Evolutionary conservation across 2,797 vertebrate genomes (phyloP).

Genomic region (Cichlasoma orientale): DNA sequence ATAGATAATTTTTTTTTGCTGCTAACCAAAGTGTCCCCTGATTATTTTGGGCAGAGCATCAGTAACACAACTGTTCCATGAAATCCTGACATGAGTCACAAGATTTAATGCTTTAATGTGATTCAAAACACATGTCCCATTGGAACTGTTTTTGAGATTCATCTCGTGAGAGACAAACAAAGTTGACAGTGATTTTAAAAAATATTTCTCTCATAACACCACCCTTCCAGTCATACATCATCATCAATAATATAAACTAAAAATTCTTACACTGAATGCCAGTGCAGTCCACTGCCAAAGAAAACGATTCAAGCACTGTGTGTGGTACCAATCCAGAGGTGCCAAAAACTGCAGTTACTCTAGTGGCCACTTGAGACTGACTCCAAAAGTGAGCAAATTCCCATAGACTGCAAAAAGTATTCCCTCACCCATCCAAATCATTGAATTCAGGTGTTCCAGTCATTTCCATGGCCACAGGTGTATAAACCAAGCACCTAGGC

Average conservation of each 20-base stretch:
- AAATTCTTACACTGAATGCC: not conserved
- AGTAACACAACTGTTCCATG: not conserved
- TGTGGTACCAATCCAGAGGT: not conserved
- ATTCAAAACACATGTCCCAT: not conserved
- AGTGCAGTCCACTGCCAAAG: not conserved
- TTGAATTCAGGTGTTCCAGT: too few species aligned
- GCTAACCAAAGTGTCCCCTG: not conserved
- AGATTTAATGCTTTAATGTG: not conserved
- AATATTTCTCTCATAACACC: not conserved
- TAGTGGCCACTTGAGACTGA: not conserved
- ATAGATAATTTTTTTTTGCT: too few species aligned
- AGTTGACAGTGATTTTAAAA: not conserved
- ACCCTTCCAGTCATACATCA: not conserved
- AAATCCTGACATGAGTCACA: not conserved
- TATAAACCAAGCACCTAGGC: too few species aligned
- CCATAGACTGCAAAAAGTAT: too few species aligned
- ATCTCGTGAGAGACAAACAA: not conserved
- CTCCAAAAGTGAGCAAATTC: too few species aligned
- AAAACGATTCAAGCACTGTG: not conserved
- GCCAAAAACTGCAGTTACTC: not conserved
- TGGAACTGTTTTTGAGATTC: not conserved
- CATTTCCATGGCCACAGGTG: too few species aligned
- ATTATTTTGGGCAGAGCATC: not conserved
- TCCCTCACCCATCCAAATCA: too few species aligned
- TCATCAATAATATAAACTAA: not conserved